These are phyloP conservation scores for Cotesia vestalis DNA, from an alignment of 1,140 invertebrate genomes.

Conservation along the genomic window DNA sequence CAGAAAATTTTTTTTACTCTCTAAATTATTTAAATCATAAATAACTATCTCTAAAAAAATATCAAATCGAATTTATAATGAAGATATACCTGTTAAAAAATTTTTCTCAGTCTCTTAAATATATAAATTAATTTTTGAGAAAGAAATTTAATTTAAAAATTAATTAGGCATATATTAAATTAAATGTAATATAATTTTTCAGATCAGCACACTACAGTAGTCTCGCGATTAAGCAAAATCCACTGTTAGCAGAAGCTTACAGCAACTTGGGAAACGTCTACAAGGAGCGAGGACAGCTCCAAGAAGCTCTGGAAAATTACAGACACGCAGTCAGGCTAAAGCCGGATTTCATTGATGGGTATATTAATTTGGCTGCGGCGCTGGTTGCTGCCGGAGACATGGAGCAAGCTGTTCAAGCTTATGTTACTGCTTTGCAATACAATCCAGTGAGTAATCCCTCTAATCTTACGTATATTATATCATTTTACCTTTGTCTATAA, in stretches of 20 bases:
- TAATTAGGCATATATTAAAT: no score
- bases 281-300: conserved; percentile 94
- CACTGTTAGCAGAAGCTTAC: conserved; percentile 96
- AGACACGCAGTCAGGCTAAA: conserved; percentile 97
- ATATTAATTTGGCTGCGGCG: conserved; percentile 98
- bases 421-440: conserved; percentile 98
- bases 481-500: neutral
- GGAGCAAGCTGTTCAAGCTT: conserved; percentile 99
- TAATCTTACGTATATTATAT: neutral
- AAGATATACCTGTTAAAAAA: no score
- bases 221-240: conserved; percentile 98
- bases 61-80: no score
- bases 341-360: conserved; percentile 99
- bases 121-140: no score
- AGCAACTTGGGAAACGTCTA: conserved; percentile 99
- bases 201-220: conserved; percentile 94
- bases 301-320: conserved; percentile 97
- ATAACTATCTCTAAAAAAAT: no score
- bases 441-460: conserved; percentile 84
- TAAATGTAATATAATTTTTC: conserved; percentile 24
- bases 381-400: conserved; percentile 97
- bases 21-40: no score
- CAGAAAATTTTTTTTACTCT: neutral
- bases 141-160: no score
- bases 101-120: no score